Base-by-base conservation (phyloP, 2,113 vertebrate species). In the Phasianus colchicus region DNA sequence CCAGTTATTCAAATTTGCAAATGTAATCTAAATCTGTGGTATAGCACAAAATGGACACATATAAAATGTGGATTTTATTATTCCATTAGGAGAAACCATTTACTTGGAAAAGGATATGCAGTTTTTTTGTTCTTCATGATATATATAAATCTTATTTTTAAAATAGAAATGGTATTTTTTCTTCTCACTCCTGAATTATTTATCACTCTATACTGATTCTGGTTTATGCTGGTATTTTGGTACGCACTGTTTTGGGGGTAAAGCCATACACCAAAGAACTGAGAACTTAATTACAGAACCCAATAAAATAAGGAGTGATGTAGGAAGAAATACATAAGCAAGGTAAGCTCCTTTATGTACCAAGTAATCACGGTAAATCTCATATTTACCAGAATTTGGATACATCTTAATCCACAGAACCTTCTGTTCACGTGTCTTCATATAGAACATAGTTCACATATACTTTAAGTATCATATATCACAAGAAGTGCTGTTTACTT, bases 51-150 rank as follows among this genome's bases (percentile, higher is more conserved):
- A 71, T 1, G 5, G 42, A 50, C 20, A 48, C 16, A 36, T 7
- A 36, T 2, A n/a, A 2, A 3, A 24, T 0, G 0, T 47, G 19
- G 32, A 40, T 71, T 30, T 76, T 34, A 61, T 8, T 34, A 43
- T n/a, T 22, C 9, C 9, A 9, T 63, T 81, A 84, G 73, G 80
- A 77, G 27, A 70, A 78, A 84, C 6, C 43, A 66, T 32, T 36
- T 36, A 29, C 9, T 73, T 57, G 60, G 5, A n/a, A 38, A 61
- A 45, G 32, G 20, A 64, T 24, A 74, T 27, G 29, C 16, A 63
- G 30, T 12, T 52, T 52, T 45, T 52, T 9, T 58, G 30, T 34
- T 78, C 76, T 61, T 48, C 11, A 24, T 61, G 20, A 48, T 3
- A 21, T 5, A 61, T 2, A 38, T 57, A 6, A 86, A 30, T 16